phyloP scores from a whole-genome alignment of 2,797 vertebrate genomes.

The Neostethus bicornis region DNA sequence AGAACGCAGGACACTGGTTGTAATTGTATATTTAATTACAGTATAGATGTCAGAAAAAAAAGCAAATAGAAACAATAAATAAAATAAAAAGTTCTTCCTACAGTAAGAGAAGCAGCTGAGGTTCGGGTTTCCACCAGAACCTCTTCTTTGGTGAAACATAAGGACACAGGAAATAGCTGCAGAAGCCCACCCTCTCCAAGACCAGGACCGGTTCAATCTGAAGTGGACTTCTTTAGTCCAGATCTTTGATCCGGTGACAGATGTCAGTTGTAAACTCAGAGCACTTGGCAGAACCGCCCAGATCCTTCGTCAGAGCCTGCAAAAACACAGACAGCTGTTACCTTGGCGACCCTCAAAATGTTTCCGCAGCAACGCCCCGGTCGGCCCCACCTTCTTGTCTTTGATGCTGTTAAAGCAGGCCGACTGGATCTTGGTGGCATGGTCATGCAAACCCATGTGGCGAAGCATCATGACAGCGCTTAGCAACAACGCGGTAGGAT shows the following conservation, averaged over 20 bases:
- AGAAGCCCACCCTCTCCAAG: neutral
- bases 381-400: slow-evolving; percentile 83
- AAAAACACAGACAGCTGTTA: slow-evolving; percentile 1
- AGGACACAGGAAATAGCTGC: slow-evolving; percentile 18
- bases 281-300: slow-evolving; percentile 91
- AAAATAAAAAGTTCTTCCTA: slow-evolving; percentile 50
- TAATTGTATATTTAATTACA: slow-evolving; percentile 3
- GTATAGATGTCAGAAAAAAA: slow-evolving; percentile 28
- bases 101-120: neutral
- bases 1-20: neutral
- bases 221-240: slow-evolving; percentile 55
- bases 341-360: neutral
- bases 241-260: slow-evolving; percentile 86
- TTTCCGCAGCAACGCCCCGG: neutral
- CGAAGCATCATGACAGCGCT: slow-evolving; percentile 96
- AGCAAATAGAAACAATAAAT: slow-evolving; percentile 65
- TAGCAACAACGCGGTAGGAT: slow-evolving; percentile 92
- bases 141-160: slow-evolving; percentile 46
- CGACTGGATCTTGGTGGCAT: slow-evolving; percentile 84
- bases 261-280: slow-evolving; percentile 95
- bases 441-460: slow-evolving; percentile 88
- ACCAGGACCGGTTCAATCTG: too few relatives aligned
- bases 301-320: slow-evolving; percentile 92
- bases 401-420: slow-evolving; percentile 93
- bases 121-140: slow-evolving; percentile 12